Evolutionary conservation across 2,888 invertebrate species (phyloP).

Genomic region (Mesochorus sp.): DNA sequence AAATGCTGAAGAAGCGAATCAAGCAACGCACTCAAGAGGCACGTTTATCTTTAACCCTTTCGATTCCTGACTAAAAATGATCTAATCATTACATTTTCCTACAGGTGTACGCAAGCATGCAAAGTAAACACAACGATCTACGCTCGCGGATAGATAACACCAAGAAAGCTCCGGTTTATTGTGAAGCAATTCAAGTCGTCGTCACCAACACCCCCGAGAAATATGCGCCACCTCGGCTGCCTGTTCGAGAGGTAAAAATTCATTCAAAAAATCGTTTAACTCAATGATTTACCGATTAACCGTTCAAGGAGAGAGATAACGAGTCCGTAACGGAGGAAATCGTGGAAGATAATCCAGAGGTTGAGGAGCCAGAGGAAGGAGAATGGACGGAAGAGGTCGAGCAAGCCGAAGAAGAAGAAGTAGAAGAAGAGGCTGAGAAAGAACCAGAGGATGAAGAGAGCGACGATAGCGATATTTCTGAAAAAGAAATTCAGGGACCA

Average conservation of each 20-base stretch:
- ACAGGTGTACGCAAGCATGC: constrained; percentile 36
- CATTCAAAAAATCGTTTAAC: too few species aligned
- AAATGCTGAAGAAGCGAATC: constrained; percentile 81
- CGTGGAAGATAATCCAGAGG: constrained; percentile 63
- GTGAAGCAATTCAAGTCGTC: constrained; percentile 77
- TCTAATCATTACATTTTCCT: neutral
- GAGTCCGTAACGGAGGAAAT: too few species aligned
- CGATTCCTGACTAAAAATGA: neutral
- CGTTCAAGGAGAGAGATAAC: constrained; percentile 64
- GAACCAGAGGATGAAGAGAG: constrained; percentile 70
- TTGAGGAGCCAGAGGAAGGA: constrained; percentile 64
- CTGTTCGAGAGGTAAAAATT: constrained; percentile 9
- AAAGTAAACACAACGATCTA: constrained; percentile 69
- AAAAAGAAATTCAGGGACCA: constrained; percentile 84
- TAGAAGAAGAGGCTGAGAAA: constrained; percentile 65
- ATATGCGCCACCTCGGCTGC: constrained; percentile 9
- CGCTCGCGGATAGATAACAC: constrained; percentile 71
- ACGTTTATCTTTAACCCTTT: constrained; percentile 58
- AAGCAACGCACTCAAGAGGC: constrained; percentile 68
- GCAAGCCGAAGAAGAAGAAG: constrained; percentile 45
- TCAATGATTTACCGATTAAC: too few species aligned
- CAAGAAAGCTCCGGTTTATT: constrained; percentile 65
- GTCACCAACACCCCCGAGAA: constrained; percentile 70
- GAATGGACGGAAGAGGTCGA: constrained; percentile 68
- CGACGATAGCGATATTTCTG: constrained; percentile 79